Evolutionary conservation across 2,888 invertebrate genomes (phyloP).

Genomic region (Lasius platythorax): DNA sequence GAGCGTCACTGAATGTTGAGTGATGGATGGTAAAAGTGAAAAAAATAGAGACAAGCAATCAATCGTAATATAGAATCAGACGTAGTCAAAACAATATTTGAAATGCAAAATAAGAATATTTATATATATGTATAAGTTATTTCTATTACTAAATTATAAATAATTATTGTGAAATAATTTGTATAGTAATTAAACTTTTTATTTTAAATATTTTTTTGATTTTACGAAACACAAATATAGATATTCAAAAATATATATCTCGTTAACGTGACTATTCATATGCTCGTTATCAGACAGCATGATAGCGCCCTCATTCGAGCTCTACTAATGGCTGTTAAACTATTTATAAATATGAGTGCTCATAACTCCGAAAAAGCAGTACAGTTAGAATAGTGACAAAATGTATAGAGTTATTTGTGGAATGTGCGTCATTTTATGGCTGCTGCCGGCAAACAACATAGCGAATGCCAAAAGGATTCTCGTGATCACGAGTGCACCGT

Average conservation of each 20-base stretch:
- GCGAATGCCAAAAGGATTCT: slow-evolving; percentile 24
- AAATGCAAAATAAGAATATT: neutral
- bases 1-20: no score
- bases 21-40: neutral
- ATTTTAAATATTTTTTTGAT: neutral
- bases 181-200: neutral
- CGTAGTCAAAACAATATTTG: no score
- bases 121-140: neutral
- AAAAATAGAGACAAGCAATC: neutral
- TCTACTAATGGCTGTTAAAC: neutral
- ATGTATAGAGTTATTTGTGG: neutral
- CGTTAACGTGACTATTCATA: neutral
- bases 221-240: neutral
- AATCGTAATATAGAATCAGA: neutral
- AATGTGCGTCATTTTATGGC: neutral
- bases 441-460: neutral
- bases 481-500: slow-evolving; percentile 81
- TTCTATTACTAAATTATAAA: neutral
- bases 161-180: neutral
- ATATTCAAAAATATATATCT: neutral
- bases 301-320: neutral
- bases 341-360: neutral
- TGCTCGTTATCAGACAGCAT: neutral
- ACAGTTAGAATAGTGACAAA: neutral
- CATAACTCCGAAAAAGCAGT: neutral